Conservation (phyloP, 1,140 invertebrate species). For the Calliphora vicina region DNA sequence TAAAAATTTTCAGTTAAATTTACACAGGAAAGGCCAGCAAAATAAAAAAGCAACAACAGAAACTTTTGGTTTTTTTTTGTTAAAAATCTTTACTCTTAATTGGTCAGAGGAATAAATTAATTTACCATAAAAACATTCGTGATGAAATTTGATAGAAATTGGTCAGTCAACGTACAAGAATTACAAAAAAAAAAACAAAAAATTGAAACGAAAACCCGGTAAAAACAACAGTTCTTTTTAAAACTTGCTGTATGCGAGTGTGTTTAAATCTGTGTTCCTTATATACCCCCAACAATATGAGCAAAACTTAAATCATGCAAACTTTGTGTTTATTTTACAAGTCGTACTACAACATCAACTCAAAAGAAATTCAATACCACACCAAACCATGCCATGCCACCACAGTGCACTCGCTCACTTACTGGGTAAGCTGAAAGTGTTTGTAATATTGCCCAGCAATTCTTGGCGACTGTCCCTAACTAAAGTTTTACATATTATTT, state of each 20-base stretch:
- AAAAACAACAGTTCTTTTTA: slow-evolving; percentile 1
- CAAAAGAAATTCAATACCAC: slow-evolving; percentile 24
- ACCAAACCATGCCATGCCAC: neutral
- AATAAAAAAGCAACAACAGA: neutral
- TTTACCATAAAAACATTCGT: slow-evolving; percentile 35
- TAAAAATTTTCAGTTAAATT: too few relatives aligned
- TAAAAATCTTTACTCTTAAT: slow-evolving; percentile 27
- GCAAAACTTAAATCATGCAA: slow-evolving; percentile 30
- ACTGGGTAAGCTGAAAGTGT: too few relatives aligned
- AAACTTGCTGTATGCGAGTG: neutral
- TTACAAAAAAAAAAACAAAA: neutral
- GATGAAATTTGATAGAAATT: slow-evolving; percentile 35
- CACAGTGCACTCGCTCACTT: neutral
- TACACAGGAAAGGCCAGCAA: too few relatives aligned
- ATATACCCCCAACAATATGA: too few relatives aligned
- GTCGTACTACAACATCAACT: neutral
- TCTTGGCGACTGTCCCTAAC: too few relatives aligned
- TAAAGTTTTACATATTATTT: too few relatives aligned
- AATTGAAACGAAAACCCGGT: neutral
- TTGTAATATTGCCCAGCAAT: too few relatives aligned
- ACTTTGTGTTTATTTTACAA: slow-evolving; percentile 27
- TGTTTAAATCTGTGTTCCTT: neutral
- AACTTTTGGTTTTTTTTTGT: neutral
- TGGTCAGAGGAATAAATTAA: slow-evolving; percentile 32
- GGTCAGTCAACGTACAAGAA: slow-evolving; percentile 23